Evolutionary conservation across 1,140 invertebrate species (phyloP).

Genomic region (Brachionus plicatilis): DNA sequence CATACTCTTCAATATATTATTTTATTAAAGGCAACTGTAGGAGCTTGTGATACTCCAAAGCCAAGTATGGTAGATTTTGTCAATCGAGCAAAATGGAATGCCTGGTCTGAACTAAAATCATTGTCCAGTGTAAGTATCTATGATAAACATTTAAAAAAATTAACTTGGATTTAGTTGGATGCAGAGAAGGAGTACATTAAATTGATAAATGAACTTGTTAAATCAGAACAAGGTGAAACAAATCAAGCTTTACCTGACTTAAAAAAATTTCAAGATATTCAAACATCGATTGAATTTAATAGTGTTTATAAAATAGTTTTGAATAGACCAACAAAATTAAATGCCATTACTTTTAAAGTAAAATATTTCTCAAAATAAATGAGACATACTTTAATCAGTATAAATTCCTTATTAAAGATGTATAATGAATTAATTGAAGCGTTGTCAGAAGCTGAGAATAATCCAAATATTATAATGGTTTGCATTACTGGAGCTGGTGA

Average conservation of each 20-base stretch:
- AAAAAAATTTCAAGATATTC: constrained; percentile 35
- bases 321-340: constrained; percentile 18
- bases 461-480: constrained; percentile 21
- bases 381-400: background rate
- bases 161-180: constrained; percentile 30
- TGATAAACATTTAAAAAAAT: background rate
- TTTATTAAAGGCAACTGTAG: constrained; percentile 58
- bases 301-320: constrained; percentile 38
- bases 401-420: background rate
- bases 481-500: constrained; percentile 67
- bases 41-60: constrained; percentile 58
- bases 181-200: constrained; percentile 24
- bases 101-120: constrained; percentile 60
- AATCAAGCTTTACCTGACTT: background rate
- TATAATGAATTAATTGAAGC: constrained; percentile 34
- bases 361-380: background rate
- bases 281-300: constrained; percentile 8
- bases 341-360: constrained; percentile 55
- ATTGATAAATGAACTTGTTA: background rate
- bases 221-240: background rate
- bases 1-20: background rate
- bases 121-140: constrained; percentile 50
- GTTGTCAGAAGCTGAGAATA: background rate
- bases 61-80: constrained; percentile 64
- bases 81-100: constrained; percentile 63